Evolutionary conservation across 2,797 vertebrate genomes (phyloP).

Genomic region (Apogon talboti): DNA sequence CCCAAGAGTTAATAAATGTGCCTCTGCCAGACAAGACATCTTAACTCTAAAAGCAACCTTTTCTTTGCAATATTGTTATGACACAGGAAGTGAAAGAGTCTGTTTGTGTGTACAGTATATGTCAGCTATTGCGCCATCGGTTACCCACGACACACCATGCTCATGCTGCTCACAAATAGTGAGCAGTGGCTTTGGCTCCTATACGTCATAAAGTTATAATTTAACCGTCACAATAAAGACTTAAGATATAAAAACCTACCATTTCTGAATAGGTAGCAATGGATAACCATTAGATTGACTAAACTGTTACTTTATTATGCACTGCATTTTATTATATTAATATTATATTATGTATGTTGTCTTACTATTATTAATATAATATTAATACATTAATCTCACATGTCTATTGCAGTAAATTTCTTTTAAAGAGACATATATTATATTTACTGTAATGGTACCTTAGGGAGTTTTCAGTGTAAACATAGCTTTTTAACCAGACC

Average conservation of each 20-base stretch:
- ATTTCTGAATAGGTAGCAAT: no score
- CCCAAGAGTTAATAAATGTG: slow-evolving; percentile 1
- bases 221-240: neutral
- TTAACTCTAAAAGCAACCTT: slow-evolving; percentile 4
- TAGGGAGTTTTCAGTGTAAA: slow-evolving; percentile 39
- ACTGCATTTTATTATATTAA: slow-evolving; percentile 9
- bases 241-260: no score
- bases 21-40: slow-evolving; percentile 12
- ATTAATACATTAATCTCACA: slow-evolving; percentile 20
- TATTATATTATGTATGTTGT: neutral
- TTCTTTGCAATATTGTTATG: slow-evolving; percentile 39
- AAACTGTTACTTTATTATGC: no score
- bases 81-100: slow-evolving; percentile 48
- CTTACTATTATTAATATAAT: no score
- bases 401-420: slow-evolving; percentile 24
- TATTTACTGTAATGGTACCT: slow-evolving; percentile 31
- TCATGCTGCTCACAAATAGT: neutral
- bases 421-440: slow-evolving; percentile 2
- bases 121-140: slow-evolving; percentile 1
- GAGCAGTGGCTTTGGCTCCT: slow-evolving; percentile 15
- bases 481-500: slow-evolving; percentile 45
- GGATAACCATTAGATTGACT: no score
- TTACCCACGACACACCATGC: slow-evolving; percentile 57
- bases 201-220: neutral
- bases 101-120: slow-evolving; percentile 13